Base-by-base conservation (phyloP, 2,888 invertebrate genomes). In the Prosapia bicincta region DNA sequence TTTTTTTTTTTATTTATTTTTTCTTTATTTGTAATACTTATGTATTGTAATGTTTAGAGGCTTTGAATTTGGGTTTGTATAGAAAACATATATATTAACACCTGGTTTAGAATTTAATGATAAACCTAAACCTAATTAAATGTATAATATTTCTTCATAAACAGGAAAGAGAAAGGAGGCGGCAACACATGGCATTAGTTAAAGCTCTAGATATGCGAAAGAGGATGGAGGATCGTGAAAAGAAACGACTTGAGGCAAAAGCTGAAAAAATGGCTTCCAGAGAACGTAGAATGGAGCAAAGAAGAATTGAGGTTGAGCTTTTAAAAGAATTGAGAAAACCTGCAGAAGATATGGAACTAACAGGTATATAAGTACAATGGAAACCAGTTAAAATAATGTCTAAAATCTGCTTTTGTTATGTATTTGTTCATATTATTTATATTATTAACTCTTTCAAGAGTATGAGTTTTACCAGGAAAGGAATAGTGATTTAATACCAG, bases 151-250 rank as follows among this genome's bases (percentile, higher is more conserved):
- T n/a, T n/a, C n/a, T n/a, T n/a, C n/a, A n/a, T n/a, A n/a, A n/a
- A 25, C 81, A 95, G 95, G 96, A 97, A 84, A 88, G 95, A 54
- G 97, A 97, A 85, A 88, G 97, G 81, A 88, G 96, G 82, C 89
- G 95, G 25, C 97, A 98, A 83, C 98, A 98, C 84, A 94, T 96
- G 86, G 89, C 95, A 0, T 88, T 97, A 77, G 93, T 97, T 68
- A 92, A 96, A 28, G 94, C 96, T 70, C 84, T 98, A 78, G 97
- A 98, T 84, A 90, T 92, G 78, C 89, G 97, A 24, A 90, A 96
- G 80, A 91, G 95, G 82, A 92, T 94, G 86, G 97, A 97, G 83
- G 97, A 95, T 82, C 88, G 94, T 10, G 95, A 95, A 83, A 80
- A 79, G 75, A 79, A 78, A 77, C 76, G 92, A 80, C 89, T 90